A percentile compares a stretch with the other conserved stretches of the same genome.
phyloP scores from a whole-genome alignment of 1,140 invertebrate species.

The Gerris buenoi region DNA sequence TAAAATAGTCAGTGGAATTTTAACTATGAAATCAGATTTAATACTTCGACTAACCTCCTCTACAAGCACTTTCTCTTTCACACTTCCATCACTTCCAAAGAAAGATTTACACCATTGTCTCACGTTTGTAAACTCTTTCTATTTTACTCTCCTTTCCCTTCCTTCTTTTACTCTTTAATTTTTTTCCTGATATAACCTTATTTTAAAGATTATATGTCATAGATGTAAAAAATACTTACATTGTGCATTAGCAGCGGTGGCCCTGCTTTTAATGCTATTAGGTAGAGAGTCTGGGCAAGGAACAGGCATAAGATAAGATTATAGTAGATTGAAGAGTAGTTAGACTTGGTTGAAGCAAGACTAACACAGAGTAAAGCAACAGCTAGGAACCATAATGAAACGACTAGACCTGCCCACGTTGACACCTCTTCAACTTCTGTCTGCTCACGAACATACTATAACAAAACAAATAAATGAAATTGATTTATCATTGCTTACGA shows the following conservation, averaged over 20 bases:
- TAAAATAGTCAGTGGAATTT: too few relatives aligned
- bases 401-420: slow-evolving; percentile 73
- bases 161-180: too few relatives aligned
- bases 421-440: slow-evolving; percentile 69
- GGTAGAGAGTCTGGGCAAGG: slow-evolving; percentile 66
- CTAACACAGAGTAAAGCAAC: slow-evolving; percentile 52
- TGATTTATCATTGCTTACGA: too few relatives aligned
- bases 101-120: too few relatives aligned
- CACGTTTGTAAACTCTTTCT: too few relatives aligned
- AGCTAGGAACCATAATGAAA: slow-evolving; percentile 65
- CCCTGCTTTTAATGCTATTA: slow-evolving; percentile 68
- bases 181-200: too few relatives aligned
- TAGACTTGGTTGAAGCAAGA: slow-evolving; percentile 70
- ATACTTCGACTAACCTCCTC: too few relatives aligned
- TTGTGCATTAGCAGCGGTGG: slow-evolving; percentile 56
- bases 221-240: slow-evolving; percentile 28
- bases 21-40: too few relatives aligned
- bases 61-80: too few relatives aligned
- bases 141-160: too few relatives aligned
- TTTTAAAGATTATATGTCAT: too few relatives aligned
- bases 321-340: slow-evolving; percentile 87
- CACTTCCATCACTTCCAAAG: too few relatives aligned
- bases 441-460: slow-evolving; percentile 62
- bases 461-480: slow-evolving; percentile 17
- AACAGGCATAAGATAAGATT: slow-evolving; percentile 82